Conservation (phyloP, 2,113 vertebrate species). For the Myotis brandtii region DNA sequence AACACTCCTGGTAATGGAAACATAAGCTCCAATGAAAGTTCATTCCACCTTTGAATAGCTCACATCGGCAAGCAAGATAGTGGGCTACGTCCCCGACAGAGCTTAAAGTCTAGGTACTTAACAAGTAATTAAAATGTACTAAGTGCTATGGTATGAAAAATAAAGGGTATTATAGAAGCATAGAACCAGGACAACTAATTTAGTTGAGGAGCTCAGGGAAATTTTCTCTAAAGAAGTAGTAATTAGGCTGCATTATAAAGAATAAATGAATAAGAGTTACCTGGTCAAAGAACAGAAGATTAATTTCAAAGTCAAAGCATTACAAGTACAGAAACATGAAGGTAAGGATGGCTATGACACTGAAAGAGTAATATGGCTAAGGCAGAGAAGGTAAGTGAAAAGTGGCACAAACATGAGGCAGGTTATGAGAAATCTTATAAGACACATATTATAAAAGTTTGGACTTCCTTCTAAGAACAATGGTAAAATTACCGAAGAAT, state of each 20-base stretch:
- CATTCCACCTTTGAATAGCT: neutral
- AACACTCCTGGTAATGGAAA: neutral
- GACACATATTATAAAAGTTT: neutral
- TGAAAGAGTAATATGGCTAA: neutral
- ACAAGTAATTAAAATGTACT: slow-evolving; percentile 31
- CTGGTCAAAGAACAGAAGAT: neutral
- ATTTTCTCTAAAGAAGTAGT: neutral
- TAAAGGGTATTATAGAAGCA: neutral
- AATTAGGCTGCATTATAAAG: slow-evolving; percentile 20
- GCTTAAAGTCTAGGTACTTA: neutral
- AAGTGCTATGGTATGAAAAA: slow-evolving; percentile 11
- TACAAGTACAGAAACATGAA: neutral
- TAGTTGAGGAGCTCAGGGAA: neutral
- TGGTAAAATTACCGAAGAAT: slow-evolving; percentile 23
- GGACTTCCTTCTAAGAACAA: neutral
- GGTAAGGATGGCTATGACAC: neutral
- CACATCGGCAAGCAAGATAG: neutral
- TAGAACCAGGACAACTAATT: neutral
- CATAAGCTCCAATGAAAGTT: neutral
- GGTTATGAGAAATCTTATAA: neutral
- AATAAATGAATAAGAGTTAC: neutral
- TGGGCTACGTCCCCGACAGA: neutral
- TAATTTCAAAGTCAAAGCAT: slow-evolving; percentile 24
- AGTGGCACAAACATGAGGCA: neutral
- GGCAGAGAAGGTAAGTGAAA: neutral